phyloP scores from a whole-genome alignment of 1,140 invertebrate species.

The Pachyrhynchus sulphureomaculatus region DNA sequence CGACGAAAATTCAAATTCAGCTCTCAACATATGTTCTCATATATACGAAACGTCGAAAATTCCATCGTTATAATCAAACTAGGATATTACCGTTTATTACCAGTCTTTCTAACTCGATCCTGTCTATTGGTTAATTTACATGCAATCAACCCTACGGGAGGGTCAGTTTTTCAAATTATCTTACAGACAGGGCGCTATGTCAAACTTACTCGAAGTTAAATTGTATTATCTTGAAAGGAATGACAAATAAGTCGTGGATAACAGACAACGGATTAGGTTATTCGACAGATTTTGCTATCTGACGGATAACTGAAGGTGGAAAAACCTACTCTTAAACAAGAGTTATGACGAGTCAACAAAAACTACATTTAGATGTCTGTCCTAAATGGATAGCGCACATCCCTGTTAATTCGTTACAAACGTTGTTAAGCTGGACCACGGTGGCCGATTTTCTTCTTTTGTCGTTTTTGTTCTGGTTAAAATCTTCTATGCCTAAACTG shows the following conservation, averaged over 20 bases:
- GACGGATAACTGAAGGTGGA: neutral
- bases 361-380: constrained; percentile 60
- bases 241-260: neutral
- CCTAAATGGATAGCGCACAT: constrained; percentile 61
- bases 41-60: too few relatives aligned
- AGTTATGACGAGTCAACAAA: constrained; percentile 54
- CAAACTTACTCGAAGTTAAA: too few relatives aligned
- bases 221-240: neutral
- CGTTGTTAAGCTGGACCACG: constrained; percentile 50
- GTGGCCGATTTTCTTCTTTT: constrained; percentile 36
- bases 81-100: too few relatives aligned
- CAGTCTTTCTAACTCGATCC: neutral
- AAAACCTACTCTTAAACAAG: neutral
- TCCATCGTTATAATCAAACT: too few relatives aligned
- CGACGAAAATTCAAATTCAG: too few relatives aligned
- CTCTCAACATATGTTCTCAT: too few relatives aligned
- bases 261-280: neutral
- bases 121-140: neutral
- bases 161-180: too few relatives aligned
- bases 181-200: too few relatives aligned
- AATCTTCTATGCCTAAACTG: constrained; percentile 55
- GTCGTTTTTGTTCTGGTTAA: constrained; percentile 54
- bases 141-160: too few relatives aligned
- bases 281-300: too few relatives aligned
- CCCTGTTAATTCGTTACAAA: constrained; percentile 53